phyloP scores from a whole-genome alignment of 92 coral and sea anemone genomes.

The Meandrina meandrites region DNA sequence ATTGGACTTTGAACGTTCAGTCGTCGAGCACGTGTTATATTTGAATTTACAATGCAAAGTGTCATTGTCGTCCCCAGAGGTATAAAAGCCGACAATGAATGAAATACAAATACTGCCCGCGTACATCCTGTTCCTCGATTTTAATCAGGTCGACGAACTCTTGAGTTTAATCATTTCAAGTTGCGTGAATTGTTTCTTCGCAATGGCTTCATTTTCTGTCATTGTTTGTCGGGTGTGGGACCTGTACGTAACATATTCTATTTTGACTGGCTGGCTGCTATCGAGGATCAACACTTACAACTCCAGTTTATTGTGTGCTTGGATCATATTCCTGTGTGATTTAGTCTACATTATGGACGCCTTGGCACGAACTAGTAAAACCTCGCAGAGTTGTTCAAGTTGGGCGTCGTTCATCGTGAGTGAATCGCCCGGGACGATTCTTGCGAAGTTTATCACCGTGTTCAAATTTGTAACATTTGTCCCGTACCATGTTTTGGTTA shows the following conservation, averaged over 20 bases:
- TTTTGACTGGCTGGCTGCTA: slow-evolving; percentile 55
- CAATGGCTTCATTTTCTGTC: slow-evolving; percentile 20
- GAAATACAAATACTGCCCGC: not conserved
- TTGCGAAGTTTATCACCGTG: not conserved
- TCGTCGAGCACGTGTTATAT: slow-evolving; percentile 6
- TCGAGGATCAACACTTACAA: slow-evolving; percentile 40
- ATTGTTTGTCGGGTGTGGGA: slow-evolving; percentile 33
- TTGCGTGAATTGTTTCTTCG: not conserved
- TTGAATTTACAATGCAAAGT: not conserved
- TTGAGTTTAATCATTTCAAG: not conserved
- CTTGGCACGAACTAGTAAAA: slow-evolving; percentile 37
- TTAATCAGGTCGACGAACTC: not conserved
- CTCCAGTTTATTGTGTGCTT: slow-evolving; percentile 38
- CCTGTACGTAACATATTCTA: slow-evolving; percentile 35
- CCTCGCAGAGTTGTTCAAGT: not conserved
- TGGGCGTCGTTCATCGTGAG: not conserved
- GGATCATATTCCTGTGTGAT: slow-evolving; percentile 58
- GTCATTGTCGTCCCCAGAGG: too few relatives aligned
- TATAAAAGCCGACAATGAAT: not conserved
- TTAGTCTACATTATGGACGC: slow-evolving; percentile 51
- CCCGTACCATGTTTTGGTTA: slow-evolving; percentile 33
- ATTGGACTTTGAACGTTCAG: slow-evolving; percentile 20
- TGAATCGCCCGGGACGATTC: slow-evolving; percentile 1
- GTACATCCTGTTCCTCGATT: not conserved
- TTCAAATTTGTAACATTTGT: slow-evolving; percentile 36